Percentiles rank a stretch among this genome's conserved stretches.
Conservation (phyloP, 2,888 invertebrate genomes). For the Ichneumoninae sp. region DNA sequence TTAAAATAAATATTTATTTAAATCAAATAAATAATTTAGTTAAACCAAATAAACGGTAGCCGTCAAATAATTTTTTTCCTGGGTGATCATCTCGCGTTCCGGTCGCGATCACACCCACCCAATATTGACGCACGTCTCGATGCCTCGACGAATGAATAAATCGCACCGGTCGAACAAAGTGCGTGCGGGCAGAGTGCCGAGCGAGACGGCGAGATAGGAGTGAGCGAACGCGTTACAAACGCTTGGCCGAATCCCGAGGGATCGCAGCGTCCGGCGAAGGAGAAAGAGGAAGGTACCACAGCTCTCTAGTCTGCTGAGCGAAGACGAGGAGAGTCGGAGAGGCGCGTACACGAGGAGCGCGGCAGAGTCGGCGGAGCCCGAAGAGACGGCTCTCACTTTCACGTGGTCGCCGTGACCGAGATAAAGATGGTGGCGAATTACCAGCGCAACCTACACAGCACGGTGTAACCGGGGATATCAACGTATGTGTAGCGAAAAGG, state of each 20-base stretch:
- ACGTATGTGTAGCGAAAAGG: slow-evolving; percentile 22
- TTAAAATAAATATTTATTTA: too few relatives aligned
- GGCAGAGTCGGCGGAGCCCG: slow-evolving; percentile 44
- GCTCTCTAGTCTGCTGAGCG: neutral
- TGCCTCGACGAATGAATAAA: too few relatives aligned
- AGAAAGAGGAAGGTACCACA: slow-evolving; percentile 17
- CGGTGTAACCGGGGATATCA: slow-evolving; percentile 29
- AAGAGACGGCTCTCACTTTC: slow-evolving; percentile 81
- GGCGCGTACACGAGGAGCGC: slow-evolving; percentile 31
- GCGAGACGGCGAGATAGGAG: neutral
- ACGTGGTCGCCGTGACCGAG: slow-evolving; percentile 83
- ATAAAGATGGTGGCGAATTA: slow-evolving; percentile 80
- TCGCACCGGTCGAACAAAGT: neutral
- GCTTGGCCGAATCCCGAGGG: neutral
- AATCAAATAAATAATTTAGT: too few relatives aligned
- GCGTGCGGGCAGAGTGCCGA: neutral
- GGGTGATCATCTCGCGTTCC: too few relatives aligned
- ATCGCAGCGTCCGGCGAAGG: neutral
- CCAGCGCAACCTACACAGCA: slow-evolving; percentile 50
- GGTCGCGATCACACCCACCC: too few relatives aligned
- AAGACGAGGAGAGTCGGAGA: slow-evolving; percentile 25
- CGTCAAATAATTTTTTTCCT: too few relatives aligned
- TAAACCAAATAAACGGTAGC: too few relatives aligned
- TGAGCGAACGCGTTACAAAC: slow-evolving; percentile 2
- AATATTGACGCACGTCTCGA: too few relatives aligned